Conservation (phyloP, 1,140 invertebrate genomes). For the Pygmarrhopalites habei region DNA sequence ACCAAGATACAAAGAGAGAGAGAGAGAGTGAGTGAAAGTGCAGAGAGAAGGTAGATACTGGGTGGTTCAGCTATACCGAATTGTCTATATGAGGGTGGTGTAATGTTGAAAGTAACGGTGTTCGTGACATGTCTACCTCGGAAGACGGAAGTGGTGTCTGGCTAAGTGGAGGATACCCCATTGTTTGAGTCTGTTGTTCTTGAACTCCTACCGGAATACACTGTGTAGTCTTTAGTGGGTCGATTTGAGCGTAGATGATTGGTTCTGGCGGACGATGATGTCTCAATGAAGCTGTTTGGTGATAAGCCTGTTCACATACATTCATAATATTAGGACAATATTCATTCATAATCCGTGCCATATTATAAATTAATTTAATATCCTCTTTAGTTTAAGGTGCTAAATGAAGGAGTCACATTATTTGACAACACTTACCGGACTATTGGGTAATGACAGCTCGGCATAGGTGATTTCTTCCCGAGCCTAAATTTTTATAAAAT, state of each 20-base stretch:
- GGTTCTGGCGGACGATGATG: conserved; percentile 50
- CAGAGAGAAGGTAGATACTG: no score
- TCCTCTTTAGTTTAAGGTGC: no score
- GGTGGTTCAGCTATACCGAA: conserved; percentile 36
- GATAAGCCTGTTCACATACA: no score
- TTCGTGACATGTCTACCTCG: conserved; percentile 31
- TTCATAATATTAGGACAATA: no score
- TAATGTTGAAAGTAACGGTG: conserved; percentile 19
- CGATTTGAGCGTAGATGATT: conserved; percentile 57
- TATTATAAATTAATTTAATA: no score
- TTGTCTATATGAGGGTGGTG: conserved; percentile 39
- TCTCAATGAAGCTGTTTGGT: conserved; percentile 40
- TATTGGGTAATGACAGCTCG: conserved; percentile 48
- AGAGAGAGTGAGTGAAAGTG: background rate
- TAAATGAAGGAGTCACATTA: no score
- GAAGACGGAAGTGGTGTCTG: conserved; percentile 26
- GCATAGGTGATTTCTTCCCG: conserved; percentile 54
- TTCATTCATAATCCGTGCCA: no score
- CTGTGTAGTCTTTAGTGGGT: conserved; percentile 42
- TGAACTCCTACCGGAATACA: conserved; percentile 22
- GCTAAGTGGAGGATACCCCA: conserved; percentile 25
- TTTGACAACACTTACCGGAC: no score
- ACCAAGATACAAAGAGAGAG: background rate
- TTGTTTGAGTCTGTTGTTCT: conserved; percentile 40
- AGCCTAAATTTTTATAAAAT: no score